These are phyloP conservation scores for Porphyrio hochstetteri DNA, from an alignment of 2,113 vertebrate genomes.

Conservation along the genomic window DNA sequence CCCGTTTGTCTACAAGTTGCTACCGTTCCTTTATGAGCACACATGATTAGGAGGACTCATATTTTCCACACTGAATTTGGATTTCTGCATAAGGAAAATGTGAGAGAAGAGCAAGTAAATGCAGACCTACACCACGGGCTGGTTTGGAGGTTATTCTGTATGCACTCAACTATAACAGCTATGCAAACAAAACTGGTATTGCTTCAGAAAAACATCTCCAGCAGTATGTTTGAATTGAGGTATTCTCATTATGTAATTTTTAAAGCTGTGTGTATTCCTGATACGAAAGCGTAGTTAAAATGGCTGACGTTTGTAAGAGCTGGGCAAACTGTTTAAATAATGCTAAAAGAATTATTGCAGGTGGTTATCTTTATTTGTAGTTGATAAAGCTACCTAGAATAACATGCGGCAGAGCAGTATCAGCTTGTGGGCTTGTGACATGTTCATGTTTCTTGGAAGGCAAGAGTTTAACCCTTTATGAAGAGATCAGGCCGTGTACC, in stretches of 20 bases:
- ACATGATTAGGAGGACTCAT: background rate
- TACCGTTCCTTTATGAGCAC: rapidly evolving
- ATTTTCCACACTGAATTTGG: background rate
- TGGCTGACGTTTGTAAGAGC: background rate
- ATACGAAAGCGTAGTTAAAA: background rate
- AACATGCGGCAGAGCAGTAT: conserved; percentile 31
- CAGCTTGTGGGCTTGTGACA: background rate
- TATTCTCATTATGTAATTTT: background rate
- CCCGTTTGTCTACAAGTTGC: background rate
- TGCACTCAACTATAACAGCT: background rate
- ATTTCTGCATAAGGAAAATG: background rate
- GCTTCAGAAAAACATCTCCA: conserved; percentile 2
- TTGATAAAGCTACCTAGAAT: conserved; percentile 44
- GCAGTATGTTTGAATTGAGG: background rate
- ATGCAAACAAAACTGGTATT: background rate
- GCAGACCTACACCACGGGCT: background rate
- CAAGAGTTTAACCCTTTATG: conserved; percentile 2
- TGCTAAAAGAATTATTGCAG: conserved; percentile 11
- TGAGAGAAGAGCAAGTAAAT: background rate
- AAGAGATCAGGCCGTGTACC: background rate
- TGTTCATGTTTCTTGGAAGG: conserved; percentile 24
- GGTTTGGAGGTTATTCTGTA: background rate
- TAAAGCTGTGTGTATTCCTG: background rate
- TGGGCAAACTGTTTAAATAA: conserved; percentile 37
- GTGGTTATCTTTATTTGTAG: conserved; percentile 57